Conservation (phyloP, 2,888 invertebrate genomes). For the Sericinus montela region DNA sequence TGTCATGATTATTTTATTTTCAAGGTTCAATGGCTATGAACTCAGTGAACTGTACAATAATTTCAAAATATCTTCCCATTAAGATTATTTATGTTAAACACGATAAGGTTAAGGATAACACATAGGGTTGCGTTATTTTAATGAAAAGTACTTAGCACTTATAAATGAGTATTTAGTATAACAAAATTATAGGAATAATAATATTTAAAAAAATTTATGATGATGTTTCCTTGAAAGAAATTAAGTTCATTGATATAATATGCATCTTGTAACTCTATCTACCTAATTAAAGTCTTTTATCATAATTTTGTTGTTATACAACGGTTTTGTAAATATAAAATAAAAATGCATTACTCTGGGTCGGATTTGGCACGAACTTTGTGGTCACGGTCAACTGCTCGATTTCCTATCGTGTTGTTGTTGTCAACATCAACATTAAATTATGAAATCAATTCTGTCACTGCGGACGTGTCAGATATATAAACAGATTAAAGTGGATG, state of each 20-base stretch:
- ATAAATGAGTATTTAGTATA: too few species aligned
- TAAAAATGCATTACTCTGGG: conserved; percentile 45
- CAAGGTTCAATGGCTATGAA: conserved; percentile 4
- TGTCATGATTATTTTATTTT: background rate
- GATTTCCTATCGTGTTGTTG: conserved; percentile 33
- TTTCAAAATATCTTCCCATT: too few species aligned
- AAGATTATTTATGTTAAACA: too few species aligned
- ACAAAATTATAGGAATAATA: too few species aligned
- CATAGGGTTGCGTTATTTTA: too few species aligned
- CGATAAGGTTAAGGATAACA: too few species aligned
- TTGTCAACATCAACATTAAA: conserved; percentile 23
- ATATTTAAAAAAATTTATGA: too few species aligned
- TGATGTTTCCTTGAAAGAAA: too few species aligned
- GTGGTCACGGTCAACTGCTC: conserved; percentile 63
- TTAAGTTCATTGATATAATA: too few species aligned
- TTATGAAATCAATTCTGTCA: conserved; percentile 20
- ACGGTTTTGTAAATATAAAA: conserved; percentile 43
- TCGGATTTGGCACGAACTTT: conserved; percentile 51
- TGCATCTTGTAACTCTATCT: background rate
- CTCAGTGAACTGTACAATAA: background rate
- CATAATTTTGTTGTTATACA: conserved; percentile 36
- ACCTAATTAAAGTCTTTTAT: conserved; percentile 23
- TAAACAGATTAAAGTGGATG: too few species aligned
- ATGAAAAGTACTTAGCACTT: too few species aligned
- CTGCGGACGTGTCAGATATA: background rate